Percentiles rank a stretch among this genome's conserved stretches.
These are phyloP conservation scores for Colius striatus DNA, from an alignment of 2,113 vertebrate species.

Conservation along the genomic window DNA sequence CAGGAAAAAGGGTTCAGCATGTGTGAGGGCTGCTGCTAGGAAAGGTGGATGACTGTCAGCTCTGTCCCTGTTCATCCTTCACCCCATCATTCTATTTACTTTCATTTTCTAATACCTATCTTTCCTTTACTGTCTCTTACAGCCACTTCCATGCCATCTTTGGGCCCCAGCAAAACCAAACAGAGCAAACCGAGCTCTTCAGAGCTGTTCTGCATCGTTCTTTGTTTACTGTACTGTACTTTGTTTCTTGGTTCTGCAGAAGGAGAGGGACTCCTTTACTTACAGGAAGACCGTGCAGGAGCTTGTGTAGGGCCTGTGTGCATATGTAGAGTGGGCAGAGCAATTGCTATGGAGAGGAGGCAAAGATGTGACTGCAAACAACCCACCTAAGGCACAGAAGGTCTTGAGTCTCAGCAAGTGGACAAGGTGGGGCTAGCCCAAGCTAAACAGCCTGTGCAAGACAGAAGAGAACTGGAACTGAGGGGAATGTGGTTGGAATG, in stretches of 20 bases:
- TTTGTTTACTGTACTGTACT: neutral
- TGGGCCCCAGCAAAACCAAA: neutral
- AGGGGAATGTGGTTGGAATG: neutral
- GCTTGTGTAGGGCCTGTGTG: neutral
- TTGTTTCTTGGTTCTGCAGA: neutral
- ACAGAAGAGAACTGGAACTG: neutral
- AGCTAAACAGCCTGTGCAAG: neutral
- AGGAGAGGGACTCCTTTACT: neutral
- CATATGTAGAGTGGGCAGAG: neutral
- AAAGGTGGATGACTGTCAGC: neutral
- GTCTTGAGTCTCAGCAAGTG: neutral
- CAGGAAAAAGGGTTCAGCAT: neutral
- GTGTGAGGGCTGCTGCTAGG: neutral
- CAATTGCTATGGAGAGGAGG: neutral
- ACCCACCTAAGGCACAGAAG: neutral
- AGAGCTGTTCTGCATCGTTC: neutral
- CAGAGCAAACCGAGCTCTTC: neutral
- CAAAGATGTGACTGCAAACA: neutral
- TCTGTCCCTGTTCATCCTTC: neutral
- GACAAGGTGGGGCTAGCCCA: accelerated
- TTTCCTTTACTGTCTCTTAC: neutral
- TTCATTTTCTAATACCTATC: neutral
- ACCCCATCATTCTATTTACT: neutral
- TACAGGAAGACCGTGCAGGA: accelerated
- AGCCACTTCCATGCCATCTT: neutral